Evolutionary conservation across 2,888 invertebrate species (phyloP).

Genomic region (Archips xylosteana): DNA sequence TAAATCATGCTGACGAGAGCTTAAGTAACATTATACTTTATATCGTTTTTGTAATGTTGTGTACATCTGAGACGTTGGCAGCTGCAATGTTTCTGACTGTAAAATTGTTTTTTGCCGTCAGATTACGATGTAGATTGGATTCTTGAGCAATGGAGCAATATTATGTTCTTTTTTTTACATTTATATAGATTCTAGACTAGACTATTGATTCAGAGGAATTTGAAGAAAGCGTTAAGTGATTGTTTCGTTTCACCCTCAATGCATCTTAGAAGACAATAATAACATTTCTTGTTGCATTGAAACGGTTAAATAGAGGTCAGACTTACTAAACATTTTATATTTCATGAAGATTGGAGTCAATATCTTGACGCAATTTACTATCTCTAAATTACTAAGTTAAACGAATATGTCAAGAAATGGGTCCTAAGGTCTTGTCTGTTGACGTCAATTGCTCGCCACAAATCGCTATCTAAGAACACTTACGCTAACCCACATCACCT

Average conservation of each 20-base stretch:
- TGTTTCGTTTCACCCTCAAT: not conserved
- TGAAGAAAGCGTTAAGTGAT: not conserved
- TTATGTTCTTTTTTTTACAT: too few species aligned
- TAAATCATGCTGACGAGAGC: too few species aligned
- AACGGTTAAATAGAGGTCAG: slow-evolving; percentile 24
- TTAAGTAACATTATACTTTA: not conserved
- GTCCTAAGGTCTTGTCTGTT: slow-evolving; percentile 18
- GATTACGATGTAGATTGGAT: not conserved
- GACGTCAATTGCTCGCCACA: slow-evolving; percentile 33
- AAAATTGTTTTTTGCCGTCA: slow-evolving; percentile 7
- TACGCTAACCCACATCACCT: slow-evolving; percentile 6
- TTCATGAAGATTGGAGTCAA: not conserved
- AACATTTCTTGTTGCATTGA: not conserved
- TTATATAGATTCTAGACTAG: too few species aligned
- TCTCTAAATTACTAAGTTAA: slow-evolving; percentile 10
- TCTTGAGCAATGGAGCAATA: slow-evolving; percentile 13
- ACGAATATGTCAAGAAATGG: slow-evolving; percentile 16
- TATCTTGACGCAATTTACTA: slow-evolving; percentile 17
- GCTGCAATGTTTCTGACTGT: not conserved
- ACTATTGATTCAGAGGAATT: slow-evolving; percentile 9
- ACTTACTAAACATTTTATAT: slow-evolving; percentile 1
- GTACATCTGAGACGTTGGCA: slow-evolving; percentile 3
- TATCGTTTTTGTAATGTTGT: slow-evolving; percentile 10
- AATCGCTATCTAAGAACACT: slow-evolving; percentile 12
- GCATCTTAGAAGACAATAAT: not conserved